phyloP scores from a whole-genome alignment of 2,888 invertebrate genomes.

The Melinaea menophilus region DNA sequence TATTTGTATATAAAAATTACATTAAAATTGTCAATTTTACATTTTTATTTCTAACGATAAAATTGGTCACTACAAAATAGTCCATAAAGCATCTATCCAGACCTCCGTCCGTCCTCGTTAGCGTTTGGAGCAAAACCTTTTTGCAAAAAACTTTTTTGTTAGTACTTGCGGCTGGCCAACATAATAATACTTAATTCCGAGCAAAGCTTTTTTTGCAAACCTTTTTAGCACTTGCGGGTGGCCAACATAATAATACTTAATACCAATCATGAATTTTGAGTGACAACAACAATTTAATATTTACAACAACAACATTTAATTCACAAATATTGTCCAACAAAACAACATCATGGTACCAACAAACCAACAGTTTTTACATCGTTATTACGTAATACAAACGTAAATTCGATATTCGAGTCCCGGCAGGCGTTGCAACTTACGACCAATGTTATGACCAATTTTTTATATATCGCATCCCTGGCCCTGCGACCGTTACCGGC shows the following conservation, averaged over 20 bases:
- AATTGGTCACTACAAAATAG: constrained; percentile 78
- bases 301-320: constrained; percentile 29
- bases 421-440: constrained; percentile 12
- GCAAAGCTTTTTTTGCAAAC: no score
- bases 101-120: neutral
- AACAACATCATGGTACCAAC: constrained; percentile 6
- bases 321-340: constrained; percentile 6
- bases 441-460: constrained; percentile 27
- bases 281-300: constrained; percentile 25
- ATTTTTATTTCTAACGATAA: constrained; percentile 69
- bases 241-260: no score
- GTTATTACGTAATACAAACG: constrained; percentile 9
- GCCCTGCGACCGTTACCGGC: constrained; percentile 45
- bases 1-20: constrained; percentile 78
- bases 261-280: constrained; percentile 12
- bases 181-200: no score
- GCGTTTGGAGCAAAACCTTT: no score
- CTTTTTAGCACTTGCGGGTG: no score
- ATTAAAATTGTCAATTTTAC: constrained; percentile 78
- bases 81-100: constrained; percentile 59
- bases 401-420: neutral
- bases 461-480: constrained; percentile 27
- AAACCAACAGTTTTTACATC: constrained; percentile 7
- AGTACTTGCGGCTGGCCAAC: no score
- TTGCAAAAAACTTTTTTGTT: no score